Evolutionary conservation across 2,113 vertebrate genomes (phyloP).

Genomic region (Zeus faber): DNA sequence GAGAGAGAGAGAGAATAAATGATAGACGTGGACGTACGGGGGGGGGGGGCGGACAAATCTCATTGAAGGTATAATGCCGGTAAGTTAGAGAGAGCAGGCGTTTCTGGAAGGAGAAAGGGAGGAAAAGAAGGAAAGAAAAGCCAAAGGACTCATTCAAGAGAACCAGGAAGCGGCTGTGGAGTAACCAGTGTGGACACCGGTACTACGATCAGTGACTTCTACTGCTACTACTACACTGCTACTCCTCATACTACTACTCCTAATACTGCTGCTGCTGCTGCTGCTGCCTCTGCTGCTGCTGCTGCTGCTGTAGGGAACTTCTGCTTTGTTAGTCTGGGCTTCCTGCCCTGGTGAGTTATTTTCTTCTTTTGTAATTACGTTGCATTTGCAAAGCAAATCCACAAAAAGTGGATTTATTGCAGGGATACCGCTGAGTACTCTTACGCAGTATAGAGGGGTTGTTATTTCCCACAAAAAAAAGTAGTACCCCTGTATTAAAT

Average conservation of each 20-base stretch:
- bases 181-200: conserved; percentile 12
- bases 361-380: too few species aligned
- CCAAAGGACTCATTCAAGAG: conserved; percentile 9
- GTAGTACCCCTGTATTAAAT: too few species aligned
- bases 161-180: conserved; percentile 57
- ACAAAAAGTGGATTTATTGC: too few species aligned
- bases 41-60: conserved; percentile 8
- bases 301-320: neutral
- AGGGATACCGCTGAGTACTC: too few species aligned
- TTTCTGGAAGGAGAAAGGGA: neutral
- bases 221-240: conserved; percentile 26
- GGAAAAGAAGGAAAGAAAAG: neutral
- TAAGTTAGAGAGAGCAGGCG: conserved; percentile 15
- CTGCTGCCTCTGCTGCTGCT: neutral
- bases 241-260: conserved; percentile 12
- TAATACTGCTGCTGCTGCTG: neutral
- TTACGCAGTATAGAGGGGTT: too few species aligned
- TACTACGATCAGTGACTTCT: conserved; percentile 10
- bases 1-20: conserved; percentile 8
- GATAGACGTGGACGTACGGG: conserved; percentile 23
- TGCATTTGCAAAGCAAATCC: too few species aligned
- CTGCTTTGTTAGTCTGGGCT: conserved; percentile 6
- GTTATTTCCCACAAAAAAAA: too few species aligned
- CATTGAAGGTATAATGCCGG: conserved; percentile 22
- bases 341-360: conserved; percentile 64